These are phyloP conservation scores for Mesorhabditis sp. DNA, from an alignment of 2,888 invertebrate species.

Conservation along the genomic window DNA sequence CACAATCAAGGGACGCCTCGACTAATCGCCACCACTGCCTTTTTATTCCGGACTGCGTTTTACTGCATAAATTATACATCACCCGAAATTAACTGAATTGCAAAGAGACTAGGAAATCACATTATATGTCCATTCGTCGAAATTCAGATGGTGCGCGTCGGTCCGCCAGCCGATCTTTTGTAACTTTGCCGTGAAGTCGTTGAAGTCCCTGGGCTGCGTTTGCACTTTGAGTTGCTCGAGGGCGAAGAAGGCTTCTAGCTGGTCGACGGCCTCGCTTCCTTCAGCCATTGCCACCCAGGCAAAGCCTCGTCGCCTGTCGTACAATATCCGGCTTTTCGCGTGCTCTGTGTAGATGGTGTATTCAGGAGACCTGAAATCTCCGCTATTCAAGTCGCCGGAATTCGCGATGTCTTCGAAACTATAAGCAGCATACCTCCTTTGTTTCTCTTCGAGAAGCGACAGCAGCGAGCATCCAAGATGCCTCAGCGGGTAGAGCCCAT, in stretches of 20 bases:
- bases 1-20: conserved; percentile 54
- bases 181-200: conserved; percentile 9
- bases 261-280: background rate
- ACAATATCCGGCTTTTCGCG: background rate
- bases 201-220: conserved; percentile 8
- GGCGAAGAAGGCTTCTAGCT: conserved; percentile 13
- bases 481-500: conserved; percentile 13
- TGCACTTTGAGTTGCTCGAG: conserved; percentile 12
- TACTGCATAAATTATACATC: background rate
- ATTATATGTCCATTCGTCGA: conserved; percentile 24
- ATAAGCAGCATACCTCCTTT: conserved; percentile 4
- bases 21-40: conserved; percentile 30
- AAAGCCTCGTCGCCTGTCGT: background rate
- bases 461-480: conserved; percentile 17
- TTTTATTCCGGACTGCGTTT: background rate
- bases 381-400: background rate
- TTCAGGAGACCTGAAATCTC: background rate
- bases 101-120: conserved; percentile 7
- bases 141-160: conserved; percentile 20
- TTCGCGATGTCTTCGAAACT: background rate
- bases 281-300: background rate
- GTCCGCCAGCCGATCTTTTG: conserved; percentile 11
- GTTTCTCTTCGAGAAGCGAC: conserved; percentile 8
- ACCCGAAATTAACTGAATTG: background rate
- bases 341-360: background rate